Percentiles rank a stretch among this genome's conserved stretches.
These are phyloP conservation scores for Rhingia campestris DNA, from an alignment of 2,888 invertebrate species.

Conservation along the genomic window DNA sequence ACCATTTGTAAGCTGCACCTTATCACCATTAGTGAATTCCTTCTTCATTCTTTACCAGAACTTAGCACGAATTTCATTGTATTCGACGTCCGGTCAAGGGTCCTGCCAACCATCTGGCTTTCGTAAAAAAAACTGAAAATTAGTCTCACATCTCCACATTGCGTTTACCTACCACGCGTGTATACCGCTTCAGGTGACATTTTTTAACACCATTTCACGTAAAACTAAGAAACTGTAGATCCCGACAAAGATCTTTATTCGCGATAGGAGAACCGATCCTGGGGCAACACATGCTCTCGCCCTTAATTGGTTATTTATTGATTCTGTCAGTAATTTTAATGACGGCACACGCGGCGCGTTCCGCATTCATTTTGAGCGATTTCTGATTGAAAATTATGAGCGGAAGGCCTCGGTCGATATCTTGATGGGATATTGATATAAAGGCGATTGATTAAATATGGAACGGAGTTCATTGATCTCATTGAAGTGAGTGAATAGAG, in stretches of 20 bases:
- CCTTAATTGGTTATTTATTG: conserved; percentile 74
- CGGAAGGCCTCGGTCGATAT: conserved; percentile 51
- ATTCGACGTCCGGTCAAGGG: not conserved
- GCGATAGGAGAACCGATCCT: conserved; percentile 40
- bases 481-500: not conserved
- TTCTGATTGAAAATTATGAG: conserved; percentile 71
- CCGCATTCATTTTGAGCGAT: conserved; percentile 47
- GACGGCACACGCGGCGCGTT: conserved; percentile 58
- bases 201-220: conserved; percentile 67
- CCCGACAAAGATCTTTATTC: conserved; percentile 57
- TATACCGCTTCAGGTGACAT: conserved; percentile 69
- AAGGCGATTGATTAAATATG: conserved; percentile 57
- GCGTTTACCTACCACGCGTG: conserved; percentile 36
- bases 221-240: conserved; percentile 46
- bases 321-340: conserved; percentile 72
- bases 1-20: conserved; percentile 63
- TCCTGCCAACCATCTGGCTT: conserved; percentile 52
- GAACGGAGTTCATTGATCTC: conserved; percentile 22
- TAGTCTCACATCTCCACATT: conserved; percentile 57
- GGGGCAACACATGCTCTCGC: conserved; percentile 68
- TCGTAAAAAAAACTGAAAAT: conserved; percentile 35
- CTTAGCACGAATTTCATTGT: conserved; percentile 51
- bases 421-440: conserved; percentile 47
- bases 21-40: conserved; percentile 68
- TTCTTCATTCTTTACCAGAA: conserved; percentile 43